Evolutionary conservation across 2,888 invertebrate species (phyloP).

Genomic region (Trilocha varians): DNA sequence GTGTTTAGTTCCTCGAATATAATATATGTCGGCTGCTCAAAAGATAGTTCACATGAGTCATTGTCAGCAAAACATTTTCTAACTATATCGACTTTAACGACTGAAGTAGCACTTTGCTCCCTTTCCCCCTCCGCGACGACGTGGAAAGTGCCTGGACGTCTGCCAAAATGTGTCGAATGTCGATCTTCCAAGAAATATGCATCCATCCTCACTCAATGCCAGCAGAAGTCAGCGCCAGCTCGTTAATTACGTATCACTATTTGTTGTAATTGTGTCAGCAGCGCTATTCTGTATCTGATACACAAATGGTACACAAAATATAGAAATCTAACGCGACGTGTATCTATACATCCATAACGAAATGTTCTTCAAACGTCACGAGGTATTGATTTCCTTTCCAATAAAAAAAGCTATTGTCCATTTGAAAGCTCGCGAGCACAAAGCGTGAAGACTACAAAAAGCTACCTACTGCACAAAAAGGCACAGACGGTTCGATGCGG

Average conservation of each 20-base stretch:
- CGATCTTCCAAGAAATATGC: conserved; percentile 53
- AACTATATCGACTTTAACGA: conserved; percentile 23
- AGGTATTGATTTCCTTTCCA: conserved; percentile 58
- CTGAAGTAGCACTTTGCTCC: conserved; percentile 36
- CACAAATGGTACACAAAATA: too few relatives aligned
- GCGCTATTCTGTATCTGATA: too few relatives aligned
- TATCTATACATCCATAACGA: conserved; percentile 15
- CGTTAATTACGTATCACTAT: conserved; percentile 36
- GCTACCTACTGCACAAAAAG: conserved; percentile 57
- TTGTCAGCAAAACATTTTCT: conserved; percentile 22
- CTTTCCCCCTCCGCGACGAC: conserved; percentile 23
- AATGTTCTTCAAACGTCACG: conserved; percentile 32
- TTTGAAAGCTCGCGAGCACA: conserved; percentile 58
- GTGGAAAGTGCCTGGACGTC: conserved; percentile 47
- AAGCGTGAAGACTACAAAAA: conserved; percentile 65
- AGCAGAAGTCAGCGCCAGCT: conserved; percentile 30
- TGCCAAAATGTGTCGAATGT: conserved; percentile 46
- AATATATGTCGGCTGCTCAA: neutral
- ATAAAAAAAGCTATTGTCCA: conserved; percentile 51
- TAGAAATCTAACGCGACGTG: conserved; percentile 5
- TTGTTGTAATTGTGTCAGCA: conserved; percentile 28
- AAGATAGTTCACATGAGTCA: conserved; percentile 22
- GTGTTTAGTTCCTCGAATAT: too few relatives aligned
- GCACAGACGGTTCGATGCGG: conserved; percentile 44
- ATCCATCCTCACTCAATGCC: conserved; percentile 33